Conservation (phyloP, 1,140 invertebrate species). For the Bombus turneri region DNA sequence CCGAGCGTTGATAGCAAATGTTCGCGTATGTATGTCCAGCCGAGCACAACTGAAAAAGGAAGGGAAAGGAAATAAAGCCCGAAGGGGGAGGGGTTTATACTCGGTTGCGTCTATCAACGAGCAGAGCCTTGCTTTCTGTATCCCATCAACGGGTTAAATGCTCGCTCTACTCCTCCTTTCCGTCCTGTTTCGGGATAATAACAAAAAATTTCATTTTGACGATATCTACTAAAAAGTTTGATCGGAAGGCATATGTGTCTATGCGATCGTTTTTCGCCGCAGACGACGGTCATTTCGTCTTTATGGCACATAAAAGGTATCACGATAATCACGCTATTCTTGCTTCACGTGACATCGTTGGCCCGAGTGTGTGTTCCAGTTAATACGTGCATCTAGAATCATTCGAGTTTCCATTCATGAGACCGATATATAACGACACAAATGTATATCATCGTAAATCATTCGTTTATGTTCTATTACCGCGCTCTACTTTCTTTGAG, state of each 20-base stretch:
- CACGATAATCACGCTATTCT: constrained; percentile 11
- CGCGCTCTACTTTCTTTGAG: background rate
- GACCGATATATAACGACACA: background rate
- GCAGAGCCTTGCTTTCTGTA: constrained; percentile 55
- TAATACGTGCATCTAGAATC: background rate
- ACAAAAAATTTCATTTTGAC: constrained; percentile 45
- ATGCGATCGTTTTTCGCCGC: background rate
- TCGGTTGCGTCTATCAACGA: constrained; percentile 62
- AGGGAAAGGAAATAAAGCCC: constrained; percentile 50
- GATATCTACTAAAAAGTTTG: constrained; percentile 51
- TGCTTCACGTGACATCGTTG: constrained; percentile 2
- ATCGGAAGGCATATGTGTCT: constrained; percentile 3
- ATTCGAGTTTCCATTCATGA: background rate
- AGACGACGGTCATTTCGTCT: constrained; percentile 3
- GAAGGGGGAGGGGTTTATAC: constrained; percentile 17
- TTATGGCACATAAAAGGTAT: constrained; percentile 20
- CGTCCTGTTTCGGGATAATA: constrained; percentile 36
- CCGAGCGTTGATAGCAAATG: constrained; percentile 32
- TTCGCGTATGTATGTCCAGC: constrained; percentile 12
- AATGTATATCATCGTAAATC: background rate
- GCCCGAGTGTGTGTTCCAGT: background rate
- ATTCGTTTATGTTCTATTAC: background rate
- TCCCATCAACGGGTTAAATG: constrained; percentile 67
- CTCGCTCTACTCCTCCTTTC: constrained; percentile 43
- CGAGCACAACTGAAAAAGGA: constrained; percentile 45